Base-by-base conservation (phyloP, 2,797 vertebrate species). In the Tapirus indicus region DNA sequence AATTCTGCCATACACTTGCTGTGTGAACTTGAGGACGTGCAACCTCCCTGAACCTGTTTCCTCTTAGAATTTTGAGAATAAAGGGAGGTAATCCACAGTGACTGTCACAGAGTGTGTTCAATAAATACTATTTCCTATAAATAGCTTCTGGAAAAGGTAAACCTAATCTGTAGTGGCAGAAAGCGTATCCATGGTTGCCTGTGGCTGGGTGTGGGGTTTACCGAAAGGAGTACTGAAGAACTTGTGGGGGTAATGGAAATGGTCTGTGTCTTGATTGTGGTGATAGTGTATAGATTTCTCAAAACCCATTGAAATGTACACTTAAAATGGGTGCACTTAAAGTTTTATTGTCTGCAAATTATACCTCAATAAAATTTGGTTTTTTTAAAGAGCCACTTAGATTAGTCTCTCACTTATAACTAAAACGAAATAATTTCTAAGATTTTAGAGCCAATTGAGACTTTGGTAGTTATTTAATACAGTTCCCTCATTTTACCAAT, bases 361-460 rank as follows among this genome's bases (percentile, higher is more conserved):
- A 84, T 68, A 68, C 35, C 52, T 95, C 32, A 17, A 23, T 83
- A 62, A 87, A 96, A 56, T 54, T 78, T 49, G 44, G 41, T 35
- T 68, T 56, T 93, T 95, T 64, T 41, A 62, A 74, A 92, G 27
- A 52, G 7, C 35, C 62, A 54, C 44, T 75, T 92, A 38, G 25
- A 66, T 64, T 74, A 74, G 82, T 71, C 3, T 47, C 52, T 93
- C 68, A 80, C 3, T 58, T 78, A 47, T 38, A 93, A 80, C 56
- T 85, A 66, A 96, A 94, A 29, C 77, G 71, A 78, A 82, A 20
- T 91, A 90, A 87, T 91, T 96, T 82, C 74, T 93, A 68, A 93
- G 49, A 88, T 93, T 93, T 95, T 83, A 82, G 77, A 88, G 18
- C 10, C 4, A 5, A 68, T 27, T 89, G 35, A 88, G 27, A 44